Conservation (phyloP, 2,113 vertebrate species). For the Poeciliopsis occidentalis region DNA sequence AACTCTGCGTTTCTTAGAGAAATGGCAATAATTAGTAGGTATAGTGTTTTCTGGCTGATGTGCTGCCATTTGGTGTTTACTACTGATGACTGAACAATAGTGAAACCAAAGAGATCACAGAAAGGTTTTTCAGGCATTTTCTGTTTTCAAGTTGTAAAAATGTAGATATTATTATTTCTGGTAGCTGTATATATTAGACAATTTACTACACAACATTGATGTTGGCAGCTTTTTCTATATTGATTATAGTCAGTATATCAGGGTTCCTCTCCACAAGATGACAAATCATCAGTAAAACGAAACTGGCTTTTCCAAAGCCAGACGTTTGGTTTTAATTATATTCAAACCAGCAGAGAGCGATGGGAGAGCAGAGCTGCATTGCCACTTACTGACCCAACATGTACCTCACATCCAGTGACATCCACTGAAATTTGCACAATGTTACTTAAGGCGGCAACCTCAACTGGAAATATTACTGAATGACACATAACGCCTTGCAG, state of each 20-base stretch:
- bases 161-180: slow-evolving; percentile 6
- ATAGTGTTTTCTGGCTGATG: slow-evolving; percentile 4
- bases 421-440: too few species aligned
- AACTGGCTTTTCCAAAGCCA: neutral
- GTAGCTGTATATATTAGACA: slow-evolving; percentile 6
- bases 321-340: too few species aligned
- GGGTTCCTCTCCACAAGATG: neutral
- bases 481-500: neutral
- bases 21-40: slow-evolving; percentile 23
- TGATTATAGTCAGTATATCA: neutral
- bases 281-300: neutral
- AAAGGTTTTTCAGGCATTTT: slow-evolving; percentile 13
- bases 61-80: neutral
- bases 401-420: too few species aligned
- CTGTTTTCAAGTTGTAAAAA: slow-evolving; percentile 7
- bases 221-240: neutral
- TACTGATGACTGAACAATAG: slow-evolving; percentile 39
- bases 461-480: neutral
- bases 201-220: slow-evolving; percentile 11
- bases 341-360: neutral
- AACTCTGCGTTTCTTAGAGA: neutral
- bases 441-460: neutral
- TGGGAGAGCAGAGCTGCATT: too few species aligned
- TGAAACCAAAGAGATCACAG: slow-evolving; percentile 40
- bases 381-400: too few species aligned